Conservation (phyloP, 2,888 invertebrate species). For the Apamea sordens region DNA sequence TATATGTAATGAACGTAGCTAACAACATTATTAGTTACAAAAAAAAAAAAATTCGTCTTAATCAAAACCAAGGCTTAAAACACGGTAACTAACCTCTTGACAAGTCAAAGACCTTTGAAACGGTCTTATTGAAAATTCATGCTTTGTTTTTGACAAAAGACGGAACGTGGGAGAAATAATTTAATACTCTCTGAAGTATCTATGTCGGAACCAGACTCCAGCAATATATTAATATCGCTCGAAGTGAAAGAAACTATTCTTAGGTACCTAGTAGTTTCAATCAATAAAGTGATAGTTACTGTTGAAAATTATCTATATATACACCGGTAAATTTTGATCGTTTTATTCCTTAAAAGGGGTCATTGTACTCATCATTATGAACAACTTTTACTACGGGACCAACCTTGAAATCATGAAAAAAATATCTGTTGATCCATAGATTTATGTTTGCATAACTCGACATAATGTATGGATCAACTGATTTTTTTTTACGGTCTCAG, state of each 20-base stretch:
- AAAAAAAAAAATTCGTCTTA: background rate
- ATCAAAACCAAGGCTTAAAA: no score
- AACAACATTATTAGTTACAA: no score
- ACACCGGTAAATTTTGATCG: no score
- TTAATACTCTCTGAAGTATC: slow-evolving; percentile 2
- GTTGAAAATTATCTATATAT: background rate
- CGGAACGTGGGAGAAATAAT: background rate
- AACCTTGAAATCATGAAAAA: no score
- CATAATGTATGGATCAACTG: no score
- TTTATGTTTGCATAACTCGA: no score
- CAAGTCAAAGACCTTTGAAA: slow-evolving; percentile 1
- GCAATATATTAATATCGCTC: background rate
- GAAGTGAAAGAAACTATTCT: background rate
- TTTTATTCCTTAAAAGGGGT: no score
- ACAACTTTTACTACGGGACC: no score
- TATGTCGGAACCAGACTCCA: background rate
- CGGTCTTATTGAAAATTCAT: background rate
- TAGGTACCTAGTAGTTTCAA: background rate
- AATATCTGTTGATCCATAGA: no score
- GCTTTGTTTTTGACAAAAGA: background rate
- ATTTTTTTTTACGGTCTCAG: no score
- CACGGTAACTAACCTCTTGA: background rate
- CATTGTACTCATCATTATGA: no score
- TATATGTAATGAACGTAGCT: no score
- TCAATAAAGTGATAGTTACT: background rate